These are phyloP conservation scores for Rostratula benghalensis DNA, from an alignment of 2,113 vertebrate species.

Conservation along the genomic window DNA sequence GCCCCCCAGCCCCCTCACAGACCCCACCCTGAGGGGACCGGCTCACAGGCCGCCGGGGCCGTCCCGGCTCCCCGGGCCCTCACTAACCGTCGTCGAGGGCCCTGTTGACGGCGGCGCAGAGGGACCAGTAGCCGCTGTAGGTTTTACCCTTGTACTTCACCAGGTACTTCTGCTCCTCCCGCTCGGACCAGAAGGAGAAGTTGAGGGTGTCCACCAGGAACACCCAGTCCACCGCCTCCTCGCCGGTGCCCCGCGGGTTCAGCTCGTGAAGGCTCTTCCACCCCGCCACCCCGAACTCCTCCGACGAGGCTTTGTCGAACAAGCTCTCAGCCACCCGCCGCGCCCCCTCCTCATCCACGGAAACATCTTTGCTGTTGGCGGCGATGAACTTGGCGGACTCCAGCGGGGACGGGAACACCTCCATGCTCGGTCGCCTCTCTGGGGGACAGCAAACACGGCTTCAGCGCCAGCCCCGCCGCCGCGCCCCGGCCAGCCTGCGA, in stretches of 20 bases:
- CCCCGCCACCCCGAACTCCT: slow-evolving; percentile 75
- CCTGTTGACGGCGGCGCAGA: slow-evolving; percentile 92
- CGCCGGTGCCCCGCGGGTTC: slow-evolving; percentile 79
- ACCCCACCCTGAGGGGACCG: too few species aligned
- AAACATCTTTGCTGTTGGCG: slow-evolving; percentile 81
- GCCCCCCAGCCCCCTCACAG: too few species aligned
- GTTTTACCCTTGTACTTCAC: slow-evolving; percentile 81
- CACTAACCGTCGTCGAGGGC: slow-evolving; percentile 89
- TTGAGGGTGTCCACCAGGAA: slow-evolving; percentile 93
- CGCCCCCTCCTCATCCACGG: slow-evolving; percentile 79
- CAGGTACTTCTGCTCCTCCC: slow-evolving; percentile 79
- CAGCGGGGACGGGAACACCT: too few species aligned
- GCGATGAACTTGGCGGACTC: too few species aligned
- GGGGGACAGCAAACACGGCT: too few species aligned
- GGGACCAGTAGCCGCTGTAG: slow-evolving; percentile 92
- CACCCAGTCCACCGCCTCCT: slow-evolving; percentile 89
- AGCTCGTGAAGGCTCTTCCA: slow-evolving; percentile 90
- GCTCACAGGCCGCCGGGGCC: too few species aligned
- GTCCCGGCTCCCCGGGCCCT: background rate
- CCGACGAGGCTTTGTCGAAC: slow-evolving; percentile 71
- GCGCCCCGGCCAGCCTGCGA: too few species aligned
- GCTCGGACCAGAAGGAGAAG: slow-evolving; percentile 95
- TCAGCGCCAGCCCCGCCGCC: too few species aligned
- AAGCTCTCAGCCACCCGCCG: slow-evolving; percentile 83
- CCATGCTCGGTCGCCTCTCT: too few species aligned